These are phyloP conservation scores for Cataglyphis livida DNA, from an alignment of 2,888 invertebrate genomes.

Conservation along the genomic window DNA sequence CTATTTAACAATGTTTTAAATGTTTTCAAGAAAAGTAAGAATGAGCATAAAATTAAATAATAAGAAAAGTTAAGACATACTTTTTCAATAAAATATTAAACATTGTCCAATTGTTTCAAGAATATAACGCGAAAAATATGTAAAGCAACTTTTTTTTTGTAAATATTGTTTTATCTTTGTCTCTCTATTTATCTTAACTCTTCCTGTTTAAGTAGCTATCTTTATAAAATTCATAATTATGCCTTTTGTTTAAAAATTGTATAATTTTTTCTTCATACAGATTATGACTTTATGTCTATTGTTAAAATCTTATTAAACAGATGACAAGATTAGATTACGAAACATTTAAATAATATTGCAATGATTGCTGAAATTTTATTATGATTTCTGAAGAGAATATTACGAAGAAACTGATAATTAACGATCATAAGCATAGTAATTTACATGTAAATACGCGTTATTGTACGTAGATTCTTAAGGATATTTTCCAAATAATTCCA, in stretches of 20 bases:
- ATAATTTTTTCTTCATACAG: not conserved
- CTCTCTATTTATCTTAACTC: not conserved
- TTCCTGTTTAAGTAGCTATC: not conserved
- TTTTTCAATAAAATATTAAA: not conserved
- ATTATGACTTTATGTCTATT: not conserved
- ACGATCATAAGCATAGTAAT: not conserved
- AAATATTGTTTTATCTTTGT: not conserved
- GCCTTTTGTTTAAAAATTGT: not conserved
- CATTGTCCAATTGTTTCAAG: not conserved
- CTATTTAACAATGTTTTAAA: not conserved
- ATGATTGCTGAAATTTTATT: conserved; percentile 2
- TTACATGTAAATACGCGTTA: not conserved
- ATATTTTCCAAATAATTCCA: not conserved
- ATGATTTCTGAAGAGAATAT: not conserved
- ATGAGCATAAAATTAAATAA: not conserved
- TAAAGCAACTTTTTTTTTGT: not conserved
- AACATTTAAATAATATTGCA: not conserved
- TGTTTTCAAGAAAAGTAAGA: not conserved
- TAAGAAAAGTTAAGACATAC: not conserved
- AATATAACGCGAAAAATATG: not conserved
- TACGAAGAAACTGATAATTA: not conserved
- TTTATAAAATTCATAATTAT: not conserved
- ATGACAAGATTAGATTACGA: not conserved
- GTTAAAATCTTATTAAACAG: not conserved
- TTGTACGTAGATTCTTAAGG: not conserved